Evolutionary conservation across 2,113 vertebrate genomes (phyloP).

Genomic region (Madoqua kirkii): DNA sequence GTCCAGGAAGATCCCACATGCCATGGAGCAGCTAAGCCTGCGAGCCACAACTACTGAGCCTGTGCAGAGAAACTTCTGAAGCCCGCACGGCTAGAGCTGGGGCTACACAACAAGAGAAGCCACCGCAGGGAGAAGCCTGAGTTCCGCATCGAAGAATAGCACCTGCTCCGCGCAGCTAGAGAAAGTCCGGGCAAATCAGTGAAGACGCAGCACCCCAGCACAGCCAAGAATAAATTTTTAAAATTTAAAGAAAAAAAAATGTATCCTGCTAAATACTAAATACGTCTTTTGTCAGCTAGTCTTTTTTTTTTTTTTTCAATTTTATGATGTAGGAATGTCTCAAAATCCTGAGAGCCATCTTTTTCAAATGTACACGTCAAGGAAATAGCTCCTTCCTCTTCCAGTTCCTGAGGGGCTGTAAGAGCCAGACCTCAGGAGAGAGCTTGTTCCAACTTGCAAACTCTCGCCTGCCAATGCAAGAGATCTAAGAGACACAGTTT

Average conservation of each 20-base stretch:
- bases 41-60: background rate
- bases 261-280: background rate
- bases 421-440: background rate
- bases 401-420: background rate
- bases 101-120: accelerated
- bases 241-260: background rate
- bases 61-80: background rate
- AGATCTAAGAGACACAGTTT: background rate
- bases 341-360: background rate
- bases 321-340: background rate
- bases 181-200: background rate
- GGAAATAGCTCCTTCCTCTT: background rate
- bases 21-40: background rate
- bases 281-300: background rate
- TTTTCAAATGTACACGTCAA: background rate
- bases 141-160: accelerated
- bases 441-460: background rate
- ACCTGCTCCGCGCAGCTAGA: accelerated
- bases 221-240: background rate
- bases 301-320: background rate
- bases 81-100: accelerated
- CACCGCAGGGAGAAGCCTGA: accelerated
- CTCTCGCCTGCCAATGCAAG: background rate
- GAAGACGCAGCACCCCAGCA: background rate
- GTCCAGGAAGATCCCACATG: background rate